A percentile compares a stretch with the other conserved stretches of the same genome.
These are phyloP conservation scores for Trachelus troglodyta DNA, from an alignment of 2,888 invertebrate species.

Conservation along the genomic window DNA sequence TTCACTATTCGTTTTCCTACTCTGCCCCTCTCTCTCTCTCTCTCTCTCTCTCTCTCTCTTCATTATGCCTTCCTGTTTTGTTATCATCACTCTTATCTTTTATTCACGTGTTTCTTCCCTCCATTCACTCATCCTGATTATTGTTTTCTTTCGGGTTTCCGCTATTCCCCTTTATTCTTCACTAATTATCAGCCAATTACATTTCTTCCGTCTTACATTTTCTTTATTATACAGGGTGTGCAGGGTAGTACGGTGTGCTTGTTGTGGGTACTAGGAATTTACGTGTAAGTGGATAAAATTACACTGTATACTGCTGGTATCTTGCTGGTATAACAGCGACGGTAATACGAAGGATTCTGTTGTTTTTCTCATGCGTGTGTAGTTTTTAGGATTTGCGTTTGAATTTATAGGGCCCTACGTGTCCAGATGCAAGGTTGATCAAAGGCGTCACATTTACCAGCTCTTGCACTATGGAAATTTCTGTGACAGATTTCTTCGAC, in stretches of 20 bases:
- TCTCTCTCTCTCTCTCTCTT: conserved; percentile 1
- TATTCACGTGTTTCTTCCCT: neutral
- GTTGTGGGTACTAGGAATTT: too few species aligned
- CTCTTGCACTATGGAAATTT: neutral
- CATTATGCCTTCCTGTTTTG: neutral
- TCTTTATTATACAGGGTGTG: neutral
- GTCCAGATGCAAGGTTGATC: neutral
- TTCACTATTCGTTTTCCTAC: conserved; percentile 2
- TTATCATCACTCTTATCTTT: neutral
- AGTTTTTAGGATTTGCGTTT: neutral
- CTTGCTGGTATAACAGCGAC: too few species aligned
- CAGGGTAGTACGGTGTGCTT: too few species aligned
- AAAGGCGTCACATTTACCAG: neutral
- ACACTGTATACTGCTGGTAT: too few species aligned
- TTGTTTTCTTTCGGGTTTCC: neutral
- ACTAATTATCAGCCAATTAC: neutral
- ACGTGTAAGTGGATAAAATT: too few species aligned
- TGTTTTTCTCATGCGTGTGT: neutral
- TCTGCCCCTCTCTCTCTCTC: conserved; percentile 3
- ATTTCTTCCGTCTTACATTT: neutral
- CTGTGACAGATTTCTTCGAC: neutral
- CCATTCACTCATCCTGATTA: neutral
- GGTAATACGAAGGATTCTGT: neutral
- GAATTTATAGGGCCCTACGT: neutral
- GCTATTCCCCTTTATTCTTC: neutral